A percentile compares a stretch with the other conserved stretches of the same genome.
phyloP scores from a whole-genome alignment of 92 coral and sea anemone genomes.

The Bergia sp. region DNA sequence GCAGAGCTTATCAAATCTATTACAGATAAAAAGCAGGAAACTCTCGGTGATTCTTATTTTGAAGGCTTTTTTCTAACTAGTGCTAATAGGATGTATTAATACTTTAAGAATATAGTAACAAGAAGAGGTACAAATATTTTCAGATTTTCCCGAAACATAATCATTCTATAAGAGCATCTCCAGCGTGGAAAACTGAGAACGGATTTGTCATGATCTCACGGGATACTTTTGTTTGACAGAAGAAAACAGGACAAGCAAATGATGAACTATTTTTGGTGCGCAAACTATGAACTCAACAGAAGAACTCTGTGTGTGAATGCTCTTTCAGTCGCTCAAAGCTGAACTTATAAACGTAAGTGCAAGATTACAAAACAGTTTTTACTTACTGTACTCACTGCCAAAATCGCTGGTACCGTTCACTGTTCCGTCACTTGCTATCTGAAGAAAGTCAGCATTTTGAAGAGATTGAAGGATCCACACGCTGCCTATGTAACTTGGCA shows the following conservation, averaged over 20 bases:
- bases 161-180: neutral
- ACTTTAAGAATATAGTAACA: no score
- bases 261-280: neutral
- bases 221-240: neutral
- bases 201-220: neutral
- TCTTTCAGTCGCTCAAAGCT: neutral
- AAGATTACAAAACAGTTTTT: neutral
- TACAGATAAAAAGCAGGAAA: neutral
- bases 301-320: neutral
- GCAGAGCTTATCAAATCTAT: neutral
- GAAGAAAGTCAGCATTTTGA: neutral
- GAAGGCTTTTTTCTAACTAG: neutral
- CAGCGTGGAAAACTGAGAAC: neutral
- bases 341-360: no score
- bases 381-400: constrained; percentile 20
- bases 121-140: no score
- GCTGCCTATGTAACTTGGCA: constrained; percentile 21
- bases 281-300: constrained; percentile 2
- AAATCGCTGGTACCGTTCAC: constrained; percentile 19
- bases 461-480: constrained; percentile 1
- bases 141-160: no score
- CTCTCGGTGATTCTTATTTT: neutral
- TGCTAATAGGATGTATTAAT: no score
- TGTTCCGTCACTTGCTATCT: constrained; percentile 22
- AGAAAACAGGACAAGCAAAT: neutral